Evolutionary conservation across 2,888 invertebrate genomes (phyloP).

Genomic region (Parelbella ahira): DNA sequence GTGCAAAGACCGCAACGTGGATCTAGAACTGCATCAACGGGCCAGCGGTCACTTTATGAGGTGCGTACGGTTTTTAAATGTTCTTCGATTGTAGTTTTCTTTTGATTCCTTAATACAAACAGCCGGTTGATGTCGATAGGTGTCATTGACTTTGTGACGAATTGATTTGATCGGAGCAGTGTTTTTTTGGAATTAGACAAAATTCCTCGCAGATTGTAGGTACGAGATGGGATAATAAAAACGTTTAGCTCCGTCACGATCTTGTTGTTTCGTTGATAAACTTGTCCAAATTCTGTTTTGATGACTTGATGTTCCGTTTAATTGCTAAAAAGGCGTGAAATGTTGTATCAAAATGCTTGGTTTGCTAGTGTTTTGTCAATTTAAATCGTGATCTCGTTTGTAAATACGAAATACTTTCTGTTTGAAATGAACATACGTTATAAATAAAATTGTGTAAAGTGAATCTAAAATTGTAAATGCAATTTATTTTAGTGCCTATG

Average conservation of each 20-base stretch:
- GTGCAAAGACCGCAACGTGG: slow-evolving; percentile 83
- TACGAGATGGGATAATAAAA: slow-evolving; percentile 11
- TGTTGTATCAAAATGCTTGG: too few relatives aligned
- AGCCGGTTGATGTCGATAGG: background rate
- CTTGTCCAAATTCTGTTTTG: slow-evolving; percentile 6
- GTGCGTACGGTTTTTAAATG: slow-evolving; percentile 46
- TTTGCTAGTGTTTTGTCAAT: too few relatives aligned
- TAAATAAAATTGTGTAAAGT: too few relatives aligned
- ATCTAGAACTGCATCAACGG: slow-evolving; percentile 88
- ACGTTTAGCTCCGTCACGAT: slow-evolving; percentile 12
- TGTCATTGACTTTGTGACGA: slow-evolving; percentile 48
- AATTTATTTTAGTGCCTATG: too few relatives aligned
- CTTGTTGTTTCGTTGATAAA: slow-evolving; percentile 10
- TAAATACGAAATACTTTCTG: too few relatives aligned
- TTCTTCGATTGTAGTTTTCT: background rate
- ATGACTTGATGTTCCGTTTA: slow-evolving; percentile 8
- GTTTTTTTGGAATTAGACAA: slow-evolving; percentile 18
- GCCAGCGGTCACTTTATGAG: slow-evolving; percentile 89
- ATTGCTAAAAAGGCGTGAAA: slow-evolving; percentile 2
- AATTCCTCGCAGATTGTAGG: slow-evolving; percentile 10
- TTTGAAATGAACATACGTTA: too few relatives aligned
- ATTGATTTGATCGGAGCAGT: slow-evolving; percentile 6
- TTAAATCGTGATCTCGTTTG: too few relatives aligned
- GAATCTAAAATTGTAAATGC: too few relatives aligned
- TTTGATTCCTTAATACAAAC: background rate